phyloP scores from a whole-genome alignment of 2,888 invertebrate species.

The Ecliptopera silaceata region DNA sequence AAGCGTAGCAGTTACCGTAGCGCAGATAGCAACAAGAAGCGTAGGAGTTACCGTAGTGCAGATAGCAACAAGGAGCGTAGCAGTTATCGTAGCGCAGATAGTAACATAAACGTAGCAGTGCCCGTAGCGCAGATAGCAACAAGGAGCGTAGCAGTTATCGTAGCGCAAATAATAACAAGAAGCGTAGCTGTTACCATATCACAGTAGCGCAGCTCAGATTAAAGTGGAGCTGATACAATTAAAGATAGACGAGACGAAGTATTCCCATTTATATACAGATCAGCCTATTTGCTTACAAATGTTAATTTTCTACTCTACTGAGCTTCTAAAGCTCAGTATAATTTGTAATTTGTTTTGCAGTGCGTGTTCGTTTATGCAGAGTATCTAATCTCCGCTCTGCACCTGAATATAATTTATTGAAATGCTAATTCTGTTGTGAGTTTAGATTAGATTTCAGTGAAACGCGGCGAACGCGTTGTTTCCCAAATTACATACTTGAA shows the following conservation, averaged over 20 bases:
- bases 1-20: background rate
- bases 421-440: slow-evolving; percentile 5
- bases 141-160: slow-evolving; percentile 4
- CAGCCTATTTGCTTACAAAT: background rate
- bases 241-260: too few species aligned
- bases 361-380: background rate
- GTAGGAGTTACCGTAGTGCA: slow-evolving; percentile 1
- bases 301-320: background rate
- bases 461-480: background rate
- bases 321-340: too few species aligned
- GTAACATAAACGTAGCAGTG: background rate
- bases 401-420: slow-evolving; percentile 7
- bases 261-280: background rate
- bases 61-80: background rate
- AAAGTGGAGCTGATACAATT: too few species aligned
- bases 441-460: slow-evolving; percentile 3
- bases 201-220: too few species aligned
- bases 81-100: background rate
- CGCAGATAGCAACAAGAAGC: background rate
- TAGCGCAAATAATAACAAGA: background rate
- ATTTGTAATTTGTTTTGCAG: background rate
- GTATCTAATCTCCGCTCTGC: slow-evolving; percentile 6
- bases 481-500: too few species aligned
- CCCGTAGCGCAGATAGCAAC: background rate
- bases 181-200: background rate